Base-by-base conservation (phyloP, 1,140 invertebrate genomes). In the Metaphire vulgaris region DNA sequence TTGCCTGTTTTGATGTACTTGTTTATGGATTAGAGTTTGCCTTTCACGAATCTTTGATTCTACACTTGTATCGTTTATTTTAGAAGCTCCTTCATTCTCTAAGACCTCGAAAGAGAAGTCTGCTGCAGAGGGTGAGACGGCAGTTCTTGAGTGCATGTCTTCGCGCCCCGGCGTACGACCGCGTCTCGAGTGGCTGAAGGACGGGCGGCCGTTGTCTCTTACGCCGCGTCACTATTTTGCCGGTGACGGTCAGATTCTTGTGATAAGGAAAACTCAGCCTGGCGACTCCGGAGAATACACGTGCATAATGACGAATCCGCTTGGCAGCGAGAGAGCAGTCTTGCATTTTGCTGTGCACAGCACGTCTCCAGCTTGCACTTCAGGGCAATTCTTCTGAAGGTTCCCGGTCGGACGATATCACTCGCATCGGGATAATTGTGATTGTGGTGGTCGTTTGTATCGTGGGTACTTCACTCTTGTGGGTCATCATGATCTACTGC, bases 361-460 rank as follows among this genome's bases (percentile, higher is more conserved):
- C 21, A 12, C 21, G 41, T 56, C 41, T 56, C 21, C 41, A n/a
- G 41, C 21, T 56, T 56, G 41, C 6, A 6, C 6, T 12, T 21
- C 6, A 56, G 41, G 21, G 41, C 21, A 12, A 56, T 21, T 6
- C 21, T 56, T 6, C 41, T 56, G 41, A 56, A 21, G 21, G 41
- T 21, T 12, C 6, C 41, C 41, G 21, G 41, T 12, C 6, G 6
- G 41, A 56, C 21, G 41, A 56, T 21, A 56, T 56, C 6, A 56
- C 41, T 56, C 41, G 41, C 21, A 89, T 92, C 66, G 92, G 92
- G 65, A 91, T 96, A 75, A 92, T 96, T 79, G 91, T 95, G 79
- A 94, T 96, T 74, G 92, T 92, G 1, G 91, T 95, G 0, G 92
- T 95, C 31, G 93, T 92, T 84, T 95, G 94, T 84, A 91, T 94